Conservation (phyloP, 2,113 vertebrate genomes). For the Rhizomys pruinosus region DNA sequence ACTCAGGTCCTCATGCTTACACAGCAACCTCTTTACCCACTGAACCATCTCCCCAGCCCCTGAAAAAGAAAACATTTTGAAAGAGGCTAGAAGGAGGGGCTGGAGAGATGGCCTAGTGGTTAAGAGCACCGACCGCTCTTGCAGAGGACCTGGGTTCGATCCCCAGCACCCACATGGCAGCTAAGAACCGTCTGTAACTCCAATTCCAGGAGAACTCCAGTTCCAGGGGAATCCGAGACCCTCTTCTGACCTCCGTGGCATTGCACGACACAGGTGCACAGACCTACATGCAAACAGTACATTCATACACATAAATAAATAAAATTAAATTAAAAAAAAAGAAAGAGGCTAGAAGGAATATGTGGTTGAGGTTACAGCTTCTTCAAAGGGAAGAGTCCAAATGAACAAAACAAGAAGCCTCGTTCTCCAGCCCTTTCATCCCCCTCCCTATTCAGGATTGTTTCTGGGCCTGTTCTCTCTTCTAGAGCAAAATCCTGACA, state of each 20-base stretch:
- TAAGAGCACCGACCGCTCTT: too few species aligned
- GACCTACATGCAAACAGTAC: too few species aligned
- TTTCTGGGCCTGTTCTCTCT: slow-evolving; percentile 64
- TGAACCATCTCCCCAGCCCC: not conserved
- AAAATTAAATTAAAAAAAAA: too few species aligned
- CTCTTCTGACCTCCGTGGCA: too few species aligned
- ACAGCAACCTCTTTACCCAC: not conserved
- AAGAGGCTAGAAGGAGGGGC: not conserved
- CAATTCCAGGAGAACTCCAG: too few species aligned
- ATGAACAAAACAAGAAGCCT: not conserved
- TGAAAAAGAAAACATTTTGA: not conserved
- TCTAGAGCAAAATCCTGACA: slow-evolving; percentile 67
- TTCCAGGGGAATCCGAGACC: too few species aligned
- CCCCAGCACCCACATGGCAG: too few species aligned
- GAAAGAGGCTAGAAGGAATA: not conserved
- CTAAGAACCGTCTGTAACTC: too few species aligned
- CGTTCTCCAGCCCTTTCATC: not conserved
- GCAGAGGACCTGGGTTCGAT: too few species aligned
- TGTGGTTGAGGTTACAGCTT: not conserved
- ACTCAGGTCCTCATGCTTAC: not conserved
- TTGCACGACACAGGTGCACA: too few species aligned
- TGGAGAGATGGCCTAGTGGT: too few species aligned
- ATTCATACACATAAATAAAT: too few species aligned
- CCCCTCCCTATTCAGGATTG: not conserved
- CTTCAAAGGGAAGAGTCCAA: not conserved